Evolutionary conservation across 2,888 invertebrate species (phyloP), one percentile per base, ranked within the genome.

Genomic region (Panorpa germanica): DNA sequence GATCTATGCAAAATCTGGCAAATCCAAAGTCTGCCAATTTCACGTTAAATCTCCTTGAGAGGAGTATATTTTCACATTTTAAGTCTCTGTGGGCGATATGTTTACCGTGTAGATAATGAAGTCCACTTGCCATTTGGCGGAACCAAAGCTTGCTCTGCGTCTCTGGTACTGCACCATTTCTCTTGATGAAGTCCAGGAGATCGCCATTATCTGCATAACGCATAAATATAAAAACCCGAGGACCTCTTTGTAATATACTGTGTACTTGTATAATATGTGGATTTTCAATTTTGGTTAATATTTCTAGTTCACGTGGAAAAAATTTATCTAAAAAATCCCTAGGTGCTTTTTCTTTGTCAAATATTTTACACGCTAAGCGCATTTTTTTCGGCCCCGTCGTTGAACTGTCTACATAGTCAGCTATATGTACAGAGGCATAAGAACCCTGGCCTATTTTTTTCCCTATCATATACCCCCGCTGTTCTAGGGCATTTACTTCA

Each of bases 11-110:
- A 46, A 74, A 80, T 39, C 86, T 66, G 2, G 90, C 82, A 51
- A 91, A 91, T 16, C 93, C 91, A 50, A 93, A 93, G 57, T 93
- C 91, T 3, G 88, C 86, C 30, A 93, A 57, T 53, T 91, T 91
- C 6, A 90, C 76, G 49, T 85, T 85, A 49, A 81, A 80, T 37
- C 76, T 67, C 38, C 73, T 65, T n/a, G 82, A 78, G 5, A 85
- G 55, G 17, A 85, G 54, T 38, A 90, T 76, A 48, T 91, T 91
- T 53, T 91, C 90, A 50, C 90, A 90, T 55, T 91, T 91, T n/a
- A 91, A 55, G 52, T 91, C 90, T 29, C 91, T 65, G 48, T 90
- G 88, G 2, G 82, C 82, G 36, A 88, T 81, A 42, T 83, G 78
- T 45, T 75, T 74, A 35, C 65, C 63, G 47, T 88, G 88, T 11